Conservation (phyloP, 2,113 vertebrate genomes). For the Actenoides lindsayi region DNA sequence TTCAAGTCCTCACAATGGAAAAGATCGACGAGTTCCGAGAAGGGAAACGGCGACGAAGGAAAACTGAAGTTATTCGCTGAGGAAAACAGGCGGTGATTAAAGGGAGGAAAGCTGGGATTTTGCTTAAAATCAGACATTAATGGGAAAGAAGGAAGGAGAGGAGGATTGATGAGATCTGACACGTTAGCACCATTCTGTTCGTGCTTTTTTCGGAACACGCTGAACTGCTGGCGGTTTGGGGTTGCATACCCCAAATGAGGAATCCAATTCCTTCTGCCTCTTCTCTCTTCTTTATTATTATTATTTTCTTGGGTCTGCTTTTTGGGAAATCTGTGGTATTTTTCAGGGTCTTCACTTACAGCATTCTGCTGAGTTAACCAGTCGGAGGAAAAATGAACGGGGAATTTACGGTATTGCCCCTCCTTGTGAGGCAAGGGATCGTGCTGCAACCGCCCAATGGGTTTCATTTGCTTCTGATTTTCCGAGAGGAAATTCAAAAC, state of each 20-base stretch:
- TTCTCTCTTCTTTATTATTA: not conserved
- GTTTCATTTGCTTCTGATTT: not conserved
- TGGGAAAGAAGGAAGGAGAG: constrained; percentile 39
- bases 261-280: constrained; percentile 21
- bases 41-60: not conserved
- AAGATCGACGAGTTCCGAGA: constrained; percentile 63
- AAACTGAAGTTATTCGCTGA: constrained; percentile 28
- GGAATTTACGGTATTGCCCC: not conserved
- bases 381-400: not conserved
- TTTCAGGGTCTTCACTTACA: not conserved
- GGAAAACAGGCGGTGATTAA: constrained; percentile 16
- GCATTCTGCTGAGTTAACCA: not conserved
- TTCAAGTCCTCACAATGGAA: constrained; percentile 59
- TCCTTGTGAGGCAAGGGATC: not conserved
- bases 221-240: not conserved
- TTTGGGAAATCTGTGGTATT: not conserved
- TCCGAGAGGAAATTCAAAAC: not conserved
- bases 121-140: constrained; percentile 51
- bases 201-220: not conserved
- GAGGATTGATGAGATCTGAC: constrained; percentile 64
- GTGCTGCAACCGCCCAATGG: not conserved
- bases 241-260: not conserved
- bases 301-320: not conserved
- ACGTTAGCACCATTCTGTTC: not conserved
- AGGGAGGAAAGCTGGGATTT: not conserved